Evolutionary conservation across 1,140 invertebrate genomes (phyloP).

Genomic region (Pomacea maculata): DNA sequence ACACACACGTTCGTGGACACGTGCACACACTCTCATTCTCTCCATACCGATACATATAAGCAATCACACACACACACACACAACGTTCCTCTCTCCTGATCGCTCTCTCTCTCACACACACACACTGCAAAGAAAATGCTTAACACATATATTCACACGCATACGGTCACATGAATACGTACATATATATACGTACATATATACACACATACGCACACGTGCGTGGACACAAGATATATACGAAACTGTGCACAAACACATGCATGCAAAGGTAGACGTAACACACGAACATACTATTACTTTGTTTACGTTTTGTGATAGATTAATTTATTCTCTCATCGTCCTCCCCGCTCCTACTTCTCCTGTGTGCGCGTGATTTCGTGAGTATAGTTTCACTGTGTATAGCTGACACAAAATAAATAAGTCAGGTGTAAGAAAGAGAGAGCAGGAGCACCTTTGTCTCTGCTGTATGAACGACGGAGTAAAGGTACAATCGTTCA

Average conservation of each 20-base stretch:
- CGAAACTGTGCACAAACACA: background rate
- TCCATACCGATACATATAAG: too few relatives aligned
- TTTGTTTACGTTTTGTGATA: background rate
- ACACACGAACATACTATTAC: background rate
- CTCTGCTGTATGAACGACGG: background rate
- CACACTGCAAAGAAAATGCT: too few relatives aligned
- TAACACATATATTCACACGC: background rate
- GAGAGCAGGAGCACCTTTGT: background rate
- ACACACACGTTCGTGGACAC: too few relatives aligned
- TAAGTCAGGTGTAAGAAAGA: background rate
- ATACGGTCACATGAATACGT: background rate
- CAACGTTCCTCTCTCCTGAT: too few relatives aligned
- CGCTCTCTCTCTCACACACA: too few relatives aligned
- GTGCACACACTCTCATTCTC: too few relatives aligned
- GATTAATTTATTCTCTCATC: background rate
- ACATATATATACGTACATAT: background rate
- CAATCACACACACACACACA: too few relatives aligned
- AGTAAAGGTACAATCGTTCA: constrained; percentile 2
- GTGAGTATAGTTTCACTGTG: background rate
- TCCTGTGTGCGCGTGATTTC: too few relatives aligned
- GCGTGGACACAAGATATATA: background rate
- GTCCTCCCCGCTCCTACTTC: too few relatives aligned
- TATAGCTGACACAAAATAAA: background rate
- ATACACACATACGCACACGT: too few relatives aligned
- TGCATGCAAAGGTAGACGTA: background rate